Evolutionary conservation across 2,888 invertebrate species (phyloP), one percentile per base, ranked within the genome.

Genomic region (Tetrapedia diversipes): DNA sequence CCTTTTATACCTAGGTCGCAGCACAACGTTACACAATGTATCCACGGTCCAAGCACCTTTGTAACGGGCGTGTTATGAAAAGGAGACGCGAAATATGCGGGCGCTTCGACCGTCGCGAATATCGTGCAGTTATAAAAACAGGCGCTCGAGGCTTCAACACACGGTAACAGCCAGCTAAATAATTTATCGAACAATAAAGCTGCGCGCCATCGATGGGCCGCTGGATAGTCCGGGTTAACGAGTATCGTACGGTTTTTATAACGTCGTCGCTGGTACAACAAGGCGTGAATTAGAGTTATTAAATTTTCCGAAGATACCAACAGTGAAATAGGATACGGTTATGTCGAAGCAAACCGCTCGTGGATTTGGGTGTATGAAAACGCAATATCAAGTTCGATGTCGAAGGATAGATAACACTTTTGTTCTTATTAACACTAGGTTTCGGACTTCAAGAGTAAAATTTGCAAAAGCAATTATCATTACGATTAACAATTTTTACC

Each of bases 11-110:
- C 19, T 7, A 0, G 32, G 22, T 16, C 32, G 43, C 39, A 7
- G 14, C 11, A 27, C 22, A n/a, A n/a, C n/a, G n/a, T n/a, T n/a
- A n/a, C n/a, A n/a, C n/a, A n/a, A n/a, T 37, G 29, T 39, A 8
- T 47, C 11, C n/a, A 47, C 29, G 51, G 57, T 47, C 14, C 16
- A 11, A 14, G 24, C 43, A 68, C 59, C 32, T 68, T 34, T 43
- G 16, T 59, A 53, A 34, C 34, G 34, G 19, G 3, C 7, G 34
- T 16, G 19, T 32, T 34, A 34, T 41, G 22, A 43, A 60, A 11
- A 51, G 19, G 22, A 59, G 1, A 3, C 19, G 22, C 10, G 19
- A 19, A 53, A 29, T 53, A 29, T 14, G 11, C 4, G 32, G 11
- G 22, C n/a, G 54, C 11, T 32, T 34, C 54, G 54, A 56, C 37